These are phyloP conservation scores for Puffinus mauretanicus DNA, from an alignment of 2,113 vertebrate species.

Conservation along the genomic window DNA sequence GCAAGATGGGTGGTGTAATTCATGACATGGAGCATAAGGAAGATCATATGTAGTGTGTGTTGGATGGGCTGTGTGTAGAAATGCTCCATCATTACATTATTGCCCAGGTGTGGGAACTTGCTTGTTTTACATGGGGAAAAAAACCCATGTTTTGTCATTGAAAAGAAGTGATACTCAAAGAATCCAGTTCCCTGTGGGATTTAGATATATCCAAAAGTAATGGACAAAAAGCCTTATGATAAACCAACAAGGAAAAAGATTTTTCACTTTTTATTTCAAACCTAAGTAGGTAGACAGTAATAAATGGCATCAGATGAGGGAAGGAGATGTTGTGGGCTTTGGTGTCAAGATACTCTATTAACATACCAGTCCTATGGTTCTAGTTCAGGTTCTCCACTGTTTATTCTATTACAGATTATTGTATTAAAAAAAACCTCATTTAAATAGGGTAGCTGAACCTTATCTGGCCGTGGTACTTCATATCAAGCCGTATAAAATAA, in stretches of 20 bases:
- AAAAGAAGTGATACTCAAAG: background rate
- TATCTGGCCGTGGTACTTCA: background rate
- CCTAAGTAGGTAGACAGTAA: background rate
- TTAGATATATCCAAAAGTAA: background rate
- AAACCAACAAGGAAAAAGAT: background rate
- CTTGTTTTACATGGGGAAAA: background rate
- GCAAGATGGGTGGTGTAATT: background rate
- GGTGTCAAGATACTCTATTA: background rate
- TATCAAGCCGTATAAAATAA: background rate
- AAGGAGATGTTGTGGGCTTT: background rate
- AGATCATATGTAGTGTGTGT: rapidly evolving
- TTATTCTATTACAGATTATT: background rate
- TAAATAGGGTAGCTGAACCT: background rate
- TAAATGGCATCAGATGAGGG: background rate
- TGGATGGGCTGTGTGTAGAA: background rate
- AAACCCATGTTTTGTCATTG: background rate
- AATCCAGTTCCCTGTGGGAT: background rate
- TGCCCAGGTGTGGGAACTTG: background rate
- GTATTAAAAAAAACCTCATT: background rate
- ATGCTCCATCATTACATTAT: background rate
- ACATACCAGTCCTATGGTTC: background rate
- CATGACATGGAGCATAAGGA: background rate
- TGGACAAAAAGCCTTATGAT: background rate
- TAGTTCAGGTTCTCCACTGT: background rate
- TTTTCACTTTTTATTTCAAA: background rate